Conservation (phyloP, 2,113 vertebrate species). For the Lipophrys pholis region DNA sequence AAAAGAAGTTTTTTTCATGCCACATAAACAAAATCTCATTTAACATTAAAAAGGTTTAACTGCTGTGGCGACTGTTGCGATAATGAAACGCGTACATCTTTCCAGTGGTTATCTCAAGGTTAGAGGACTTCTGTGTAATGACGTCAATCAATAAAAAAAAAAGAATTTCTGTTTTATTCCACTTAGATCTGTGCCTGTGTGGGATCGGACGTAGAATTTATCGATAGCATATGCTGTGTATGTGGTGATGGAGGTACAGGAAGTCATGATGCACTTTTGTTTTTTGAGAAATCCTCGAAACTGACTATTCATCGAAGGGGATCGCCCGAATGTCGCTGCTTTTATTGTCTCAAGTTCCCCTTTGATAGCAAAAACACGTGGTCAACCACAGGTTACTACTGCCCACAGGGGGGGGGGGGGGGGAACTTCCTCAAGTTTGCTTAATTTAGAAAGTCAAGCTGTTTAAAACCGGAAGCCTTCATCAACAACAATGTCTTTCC, state of each 20-base stretch:
- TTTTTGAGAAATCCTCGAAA: slow-evolving; percentile 8
- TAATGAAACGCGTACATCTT: slow-evolving; percentile 42
- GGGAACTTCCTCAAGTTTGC: slow-evolving; percentile 13
- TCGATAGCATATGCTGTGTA: background rate
- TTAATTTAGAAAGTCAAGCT: slow-evolving; percentile 28
- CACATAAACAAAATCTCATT: slow-evolving; percentile 15
- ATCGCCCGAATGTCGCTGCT: background rate
- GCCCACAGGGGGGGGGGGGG: slow-evolving; percentile 15
- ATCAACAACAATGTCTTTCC: slow-evolving; percentile 32
- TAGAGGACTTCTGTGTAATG: slow-evolving; percentile 13
- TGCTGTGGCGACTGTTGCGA: slow-evolving; percentile 20
- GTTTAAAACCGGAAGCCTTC: slow-evolving; percentile 63
- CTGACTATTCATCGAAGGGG: background rate
- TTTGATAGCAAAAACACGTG: slow-evolving; percentile 2
- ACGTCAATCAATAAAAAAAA: slow-evolving; percentile 17
- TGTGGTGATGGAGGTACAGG: background rate
- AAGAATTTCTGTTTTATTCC: no score
- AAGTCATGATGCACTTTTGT: background rate
- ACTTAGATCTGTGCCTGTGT: no score
- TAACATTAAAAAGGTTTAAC: slow-evolving; percentile 14
- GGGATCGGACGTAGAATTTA: background rate
- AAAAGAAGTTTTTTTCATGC: slow-evolving; percentile 4
- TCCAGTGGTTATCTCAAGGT: slow-evolving; percentile 66
- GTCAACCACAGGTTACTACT: slow-evolving; percentile 6
- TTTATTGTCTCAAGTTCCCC: slow-evolving; percentile 8